These are phyloP conservation scores for Xiphophorus maculatus DNA, from an alignment of 2,113 vertebrate genomes.

Conservation along the genomic window DNA sequence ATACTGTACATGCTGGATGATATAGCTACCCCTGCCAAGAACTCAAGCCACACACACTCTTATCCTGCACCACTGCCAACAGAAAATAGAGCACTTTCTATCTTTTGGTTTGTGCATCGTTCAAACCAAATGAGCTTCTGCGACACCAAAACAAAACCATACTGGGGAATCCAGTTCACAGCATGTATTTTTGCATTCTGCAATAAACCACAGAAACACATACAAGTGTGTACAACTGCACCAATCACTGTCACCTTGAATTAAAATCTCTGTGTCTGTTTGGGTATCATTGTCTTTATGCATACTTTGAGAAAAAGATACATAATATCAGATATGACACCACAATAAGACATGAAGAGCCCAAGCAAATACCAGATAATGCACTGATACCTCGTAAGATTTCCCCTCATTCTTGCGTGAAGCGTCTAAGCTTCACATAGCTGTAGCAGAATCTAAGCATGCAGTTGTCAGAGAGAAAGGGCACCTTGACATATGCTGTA, in stretches of 20 bases:
- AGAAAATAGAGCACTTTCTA: constrained; percentile 34
- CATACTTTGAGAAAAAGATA: constrained; percentile 21
- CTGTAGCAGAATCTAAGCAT: constrained; percentile 56
- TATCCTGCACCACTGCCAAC: constrained; percentile 38
- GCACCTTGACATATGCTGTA: constrained; percentile 74
- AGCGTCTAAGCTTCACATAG: constrained; percentile 47
- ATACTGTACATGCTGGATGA: constrained; percentile 3
- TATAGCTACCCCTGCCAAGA: constrained; percentile 7
- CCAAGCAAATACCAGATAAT: not conserved
- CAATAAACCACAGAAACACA: constrained; percentile 25
- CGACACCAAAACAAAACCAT: constrained; percentile 44
- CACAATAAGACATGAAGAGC: constrained; percentile 1
- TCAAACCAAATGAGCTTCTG: constrained; percentile 49
- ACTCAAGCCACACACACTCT: constrained; percentile 12
- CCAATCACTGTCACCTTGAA: constrained; percentile 39
- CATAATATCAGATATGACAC: constrained; percentile 6
- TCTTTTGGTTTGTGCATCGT: not conserved
- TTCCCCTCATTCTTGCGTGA: not conserved
- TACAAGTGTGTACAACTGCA: not conserved
- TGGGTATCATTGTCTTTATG: constrained; percentile 9
- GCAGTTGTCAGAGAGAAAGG: constrained; percentile 66
- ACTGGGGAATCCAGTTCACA: constrained; percentile 50
- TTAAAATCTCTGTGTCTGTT: constrained; percentile 21
- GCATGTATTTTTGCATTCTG: constrained; percentile 28
- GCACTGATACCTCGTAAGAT: not conserved